These are phyloP conservation scores for Periphyllus acericola DNA, from an alignment of 2,888 invertebrate genomes.

Conservation along the genomic window DNA sequence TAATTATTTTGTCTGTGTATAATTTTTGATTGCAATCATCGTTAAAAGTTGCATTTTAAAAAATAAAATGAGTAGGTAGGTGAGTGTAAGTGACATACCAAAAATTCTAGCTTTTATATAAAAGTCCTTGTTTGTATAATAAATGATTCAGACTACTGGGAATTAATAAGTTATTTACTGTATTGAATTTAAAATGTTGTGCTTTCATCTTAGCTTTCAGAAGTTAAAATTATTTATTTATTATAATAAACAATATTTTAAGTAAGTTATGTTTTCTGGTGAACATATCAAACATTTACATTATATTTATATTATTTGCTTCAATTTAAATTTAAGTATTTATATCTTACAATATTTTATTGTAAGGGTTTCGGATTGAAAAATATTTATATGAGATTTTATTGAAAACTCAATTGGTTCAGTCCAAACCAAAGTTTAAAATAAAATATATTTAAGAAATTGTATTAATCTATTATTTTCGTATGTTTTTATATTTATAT, in stretches of 20 bases:
- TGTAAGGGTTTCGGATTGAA: constrained; percentile 52
- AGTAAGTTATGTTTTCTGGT: not conserved
- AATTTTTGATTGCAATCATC: too few relatives aligned
- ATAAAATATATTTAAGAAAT: not conserved
- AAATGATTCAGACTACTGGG: too few relatives aligned
- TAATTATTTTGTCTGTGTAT: too few relatives aligned
- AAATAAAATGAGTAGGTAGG: too few relatives aligned
- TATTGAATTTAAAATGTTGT: too few relatives aligned
- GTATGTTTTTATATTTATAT: not conserved
- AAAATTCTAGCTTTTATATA: too few relatives aligned
- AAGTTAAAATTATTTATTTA: too few relatives aligned
- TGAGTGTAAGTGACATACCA: too few relatives aligned
- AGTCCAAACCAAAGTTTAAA: constrained; percentile 32
- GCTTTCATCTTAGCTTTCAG: too few relatives aligned
- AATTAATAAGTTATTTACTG: too few relatives aligned
- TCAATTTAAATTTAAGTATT: not conserved
- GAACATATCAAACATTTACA: not conserved
- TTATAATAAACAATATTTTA: not conserved
- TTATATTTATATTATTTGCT: not conserved
- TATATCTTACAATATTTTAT: not conserved
- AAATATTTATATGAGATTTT: constrained; percentile 39
- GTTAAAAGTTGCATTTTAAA: too few relatives aligned
- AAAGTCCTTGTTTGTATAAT: too few relatives aligned
- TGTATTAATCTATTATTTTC: not conserved
- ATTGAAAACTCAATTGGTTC: constrained; percentile 46